Evolutionary conservation across 2,888 invertebrate species (phyloP), one percentile per base, ranked within the genome.

Genomic region (Drosophila koepferae): DNA sequence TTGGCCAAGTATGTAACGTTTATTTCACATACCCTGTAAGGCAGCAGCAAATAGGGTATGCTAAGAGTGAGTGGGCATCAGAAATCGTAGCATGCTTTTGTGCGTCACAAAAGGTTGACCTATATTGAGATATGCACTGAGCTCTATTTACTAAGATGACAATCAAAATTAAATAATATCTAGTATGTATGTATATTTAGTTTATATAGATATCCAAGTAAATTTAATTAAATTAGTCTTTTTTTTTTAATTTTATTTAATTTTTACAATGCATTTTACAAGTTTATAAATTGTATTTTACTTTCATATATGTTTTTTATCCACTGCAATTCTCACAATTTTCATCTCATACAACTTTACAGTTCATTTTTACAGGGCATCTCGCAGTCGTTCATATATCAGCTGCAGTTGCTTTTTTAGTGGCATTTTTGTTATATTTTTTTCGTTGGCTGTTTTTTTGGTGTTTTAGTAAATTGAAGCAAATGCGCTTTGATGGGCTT

Each of bases 401-500:
- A 20, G 3, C 10, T 1, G 8, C 6, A 9, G 8, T 16, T 20
- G 18, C 18, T 18, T 53, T 58, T 77, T 66, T 75, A 54, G 54
- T 77, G 54, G 65, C 41, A 41, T 69, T 69, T 71, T 60, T 66
- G 67, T 69, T n/a, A n/a, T n/a, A n/a, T n/a, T n/a, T n/a, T n/a
- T 71, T 60, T 66, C 63, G 43, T 74, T 54, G 14, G 41, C 20
- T 53, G 18, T 49, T 36, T 73, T 77, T 73, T 77, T 82, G 77
- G 75, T 91, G 89, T 91, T 91, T 91, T 85, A 86, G 81, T 89
- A 92, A 91, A 91, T 92, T 91, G 91, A 92, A 90, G 91, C 89
- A 90, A 91, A 92, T 91, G 92, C 85, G 84, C 82, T 88, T 91
- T 91, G 92, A 91, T 91, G 90, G 86, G 78, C 82, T 74, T 80